Evolutionary conservation across 1,140 invertebrate genomes (phyloP).

Genomic region (Phenacoccus solenopsis): DNA sequence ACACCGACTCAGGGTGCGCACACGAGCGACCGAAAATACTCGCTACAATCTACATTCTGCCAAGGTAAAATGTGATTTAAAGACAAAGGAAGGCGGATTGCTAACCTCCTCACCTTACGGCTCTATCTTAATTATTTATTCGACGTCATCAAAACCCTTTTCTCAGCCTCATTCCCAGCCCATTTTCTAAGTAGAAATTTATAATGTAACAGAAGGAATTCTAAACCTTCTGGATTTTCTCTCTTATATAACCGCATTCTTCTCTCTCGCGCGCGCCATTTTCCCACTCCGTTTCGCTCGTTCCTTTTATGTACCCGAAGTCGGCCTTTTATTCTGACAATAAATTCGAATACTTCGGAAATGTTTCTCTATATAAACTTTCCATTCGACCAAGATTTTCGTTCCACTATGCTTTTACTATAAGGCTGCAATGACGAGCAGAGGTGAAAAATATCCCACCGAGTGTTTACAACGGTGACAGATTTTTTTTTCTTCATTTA

Average conservation of each 20-base stretch:
- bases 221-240: conserved; percentile 16
- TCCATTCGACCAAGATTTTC: not conserved
- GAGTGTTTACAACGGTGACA: too few relatives aligned
- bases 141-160: conserved; percentile 13
- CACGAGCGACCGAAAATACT: not conserved
- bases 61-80: conserved; percentile 18
- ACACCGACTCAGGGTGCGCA: not conserved
- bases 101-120: conserved; percentile 16
- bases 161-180: not conserved
- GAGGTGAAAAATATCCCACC: too few relatives aligned
- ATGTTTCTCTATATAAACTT: not conserved
- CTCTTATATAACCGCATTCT: conserved; percentile 6
- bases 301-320: not conserved
- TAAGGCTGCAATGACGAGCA: too few relatives aligned
- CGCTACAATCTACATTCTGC: conserved; percentile 14
- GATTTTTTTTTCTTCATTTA: too few relatives aligned
- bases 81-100: conserved; percentile 14
- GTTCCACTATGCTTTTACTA: too few relatives aligned
- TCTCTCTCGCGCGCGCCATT: not conserved
- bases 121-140: conserved; percentile 18
- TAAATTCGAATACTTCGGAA: not conserved
- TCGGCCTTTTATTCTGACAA: not conserved
- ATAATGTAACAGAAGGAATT: conserved; percentile 18
- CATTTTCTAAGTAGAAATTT: conserved; percentile 18
- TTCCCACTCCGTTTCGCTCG: not conserved